These are phyloP conservation scores for Bombus fervidus DNA, from an alignment of 1,140 invertebrate species.

Conservation along the genomic window DNA sequence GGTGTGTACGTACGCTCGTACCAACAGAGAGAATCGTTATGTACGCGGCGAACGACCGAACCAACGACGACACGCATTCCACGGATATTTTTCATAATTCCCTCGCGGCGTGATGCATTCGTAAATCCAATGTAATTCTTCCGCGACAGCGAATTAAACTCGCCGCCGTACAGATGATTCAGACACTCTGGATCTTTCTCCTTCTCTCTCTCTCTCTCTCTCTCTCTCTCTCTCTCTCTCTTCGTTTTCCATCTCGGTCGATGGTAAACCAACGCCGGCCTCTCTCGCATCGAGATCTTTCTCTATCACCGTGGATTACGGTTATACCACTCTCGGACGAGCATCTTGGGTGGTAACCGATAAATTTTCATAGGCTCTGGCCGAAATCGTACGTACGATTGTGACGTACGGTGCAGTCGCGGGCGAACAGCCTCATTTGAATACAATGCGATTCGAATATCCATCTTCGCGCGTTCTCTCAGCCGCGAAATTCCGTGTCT, in stretches of 20 bases:
- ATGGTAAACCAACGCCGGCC: background rate
- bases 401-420: conserved; percentile 24
- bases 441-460: conserved; percentile 64
- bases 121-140: conserved; percentile 29
- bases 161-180: background rate
- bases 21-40: background rate
- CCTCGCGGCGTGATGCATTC: conserved; percentile 10
- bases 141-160: conserved; percentile 27
- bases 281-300: background rate
- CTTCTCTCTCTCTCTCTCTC: no score
- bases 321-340: background rate
- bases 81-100: conserved; percentile 36
- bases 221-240: background rate
- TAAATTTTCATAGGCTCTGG: conserved; percentile 48
- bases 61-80: conserved; percentile 39
- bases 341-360: conserved; percentile 35
- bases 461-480: conserved; percentile 61
- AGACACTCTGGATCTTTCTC: background rate
- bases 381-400: conserved; percentile 52
- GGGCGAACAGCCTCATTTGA: conserved; percentile 52
- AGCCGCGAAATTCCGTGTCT: conserved; percentile 47
- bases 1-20: background rate
- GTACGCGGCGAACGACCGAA: background rate
- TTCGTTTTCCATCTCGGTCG: background rate
- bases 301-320: conserved; percentile 10